Percentiles rank a stretch among this genome's conserved stretches.
Conservation (phyloP, 35 echinoderm and acorn worm genomes). For the Heliocidaris erythrogramma region DNA sequence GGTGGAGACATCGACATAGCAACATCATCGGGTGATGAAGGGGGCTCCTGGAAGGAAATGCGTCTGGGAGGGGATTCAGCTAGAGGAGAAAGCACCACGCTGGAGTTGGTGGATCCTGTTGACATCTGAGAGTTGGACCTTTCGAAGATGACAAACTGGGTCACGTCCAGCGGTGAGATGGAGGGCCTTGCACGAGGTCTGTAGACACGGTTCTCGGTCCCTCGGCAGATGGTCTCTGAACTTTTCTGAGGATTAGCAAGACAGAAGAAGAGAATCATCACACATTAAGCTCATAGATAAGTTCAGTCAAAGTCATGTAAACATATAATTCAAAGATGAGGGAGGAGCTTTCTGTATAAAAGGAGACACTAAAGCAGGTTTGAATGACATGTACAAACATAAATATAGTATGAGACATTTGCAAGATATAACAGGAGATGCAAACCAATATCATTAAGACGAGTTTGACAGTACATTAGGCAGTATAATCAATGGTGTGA, state of each 20-base stretch:
- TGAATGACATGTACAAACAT: too few species aligned
- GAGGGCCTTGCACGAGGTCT: constrained; percentile 73
- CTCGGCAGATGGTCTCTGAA: constrained; percentile 78
- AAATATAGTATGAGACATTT: too few species aligned
- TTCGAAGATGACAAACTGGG: constrained; percentile 85
- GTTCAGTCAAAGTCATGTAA: too few species aligned
- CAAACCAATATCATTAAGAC: too few species aligned
- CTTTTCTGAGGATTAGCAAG: constrained; percentile 55
- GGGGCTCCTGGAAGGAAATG: constrained; percentile 43
- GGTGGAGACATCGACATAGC: constrained; percentile 80
- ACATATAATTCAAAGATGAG: too few species aligned
- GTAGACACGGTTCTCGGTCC: constrained; percentile 63
- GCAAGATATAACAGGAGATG: too few species aligned
- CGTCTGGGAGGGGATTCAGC: neutral
- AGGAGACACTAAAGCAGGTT: too few species aligned
- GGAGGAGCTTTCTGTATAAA: too few species aligned
- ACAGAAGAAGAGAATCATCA: neutral
- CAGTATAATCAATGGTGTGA: too few species aligned
- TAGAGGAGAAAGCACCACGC: neutral
- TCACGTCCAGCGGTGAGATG: constrained; percentile 91
- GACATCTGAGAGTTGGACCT: constrained; percentile 78
- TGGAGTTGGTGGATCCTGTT: constrained; percentile 48
- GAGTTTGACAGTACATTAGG: too few species aligned
- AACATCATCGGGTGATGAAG: constrained; percentile 73
- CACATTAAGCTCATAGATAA: neutral